Conservation (phyloP, 2,797 vertebrate genomes). For the Pipistrellus kuhlii region DNA sequence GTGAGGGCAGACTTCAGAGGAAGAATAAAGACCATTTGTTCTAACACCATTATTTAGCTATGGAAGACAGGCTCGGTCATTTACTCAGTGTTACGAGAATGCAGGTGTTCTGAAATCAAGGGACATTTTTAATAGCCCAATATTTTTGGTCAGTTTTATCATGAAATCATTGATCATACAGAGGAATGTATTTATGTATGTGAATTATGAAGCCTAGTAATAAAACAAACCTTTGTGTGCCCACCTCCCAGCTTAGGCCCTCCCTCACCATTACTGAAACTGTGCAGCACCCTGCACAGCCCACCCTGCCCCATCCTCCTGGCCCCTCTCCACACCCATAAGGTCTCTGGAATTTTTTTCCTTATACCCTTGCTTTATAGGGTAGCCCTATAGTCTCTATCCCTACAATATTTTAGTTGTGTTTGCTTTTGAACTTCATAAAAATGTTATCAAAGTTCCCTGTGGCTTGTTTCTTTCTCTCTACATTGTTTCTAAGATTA, state of each 20-base stretch:
- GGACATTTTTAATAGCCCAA: not conserved
- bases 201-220: not conserved
- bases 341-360: not conserved
- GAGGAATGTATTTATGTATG: not conserved
- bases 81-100: not conserved
- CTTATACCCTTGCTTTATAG: not conserved
- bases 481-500: not conserved
- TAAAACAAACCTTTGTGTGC: not conserved
- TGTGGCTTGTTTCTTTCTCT: not conserved
- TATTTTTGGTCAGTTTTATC: constrained; percentile 3
- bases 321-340: no score
- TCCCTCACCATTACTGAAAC: no score
- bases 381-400: not conserved
- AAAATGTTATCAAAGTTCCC: not conserved
- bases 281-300: no score
- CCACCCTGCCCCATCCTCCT: not conserved
- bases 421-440: not conserved
- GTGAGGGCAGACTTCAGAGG: not conserved
- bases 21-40: not conserved
- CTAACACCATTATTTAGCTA: not conserved
- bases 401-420: not conserved
- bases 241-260: not conserved
- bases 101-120: not conserved
- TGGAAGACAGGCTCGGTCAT: not conserved
- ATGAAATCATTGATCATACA: not conserved